phyloP scores from a whole-genome alignment of 2,797 vertebrate genomes.

The Squalus acanthias region DNA sequence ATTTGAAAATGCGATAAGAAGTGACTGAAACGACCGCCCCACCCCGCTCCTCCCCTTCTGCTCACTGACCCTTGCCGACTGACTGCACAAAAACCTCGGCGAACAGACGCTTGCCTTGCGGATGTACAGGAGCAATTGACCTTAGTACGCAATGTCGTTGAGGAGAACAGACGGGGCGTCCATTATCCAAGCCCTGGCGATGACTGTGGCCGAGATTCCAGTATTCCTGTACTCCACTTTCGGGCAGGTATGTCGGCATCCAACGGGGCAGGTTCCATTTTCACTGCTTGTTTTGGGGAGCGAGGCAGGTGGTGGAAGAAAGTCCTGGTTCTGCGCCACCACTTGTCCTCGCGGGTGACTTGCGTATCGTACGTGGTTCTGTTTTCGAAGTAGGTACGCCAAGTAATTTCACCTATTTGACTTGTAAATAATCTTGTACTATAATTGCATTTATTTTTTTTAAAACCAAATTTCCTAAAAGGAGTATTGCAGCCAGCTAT shows the following conservation, averaged over 20 bases:
- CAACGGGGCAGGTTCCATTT: neutral
- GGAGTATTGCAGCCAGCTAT: neutral
- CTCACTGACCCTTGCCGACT: neutral
- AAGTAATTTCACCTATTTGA: neutral
- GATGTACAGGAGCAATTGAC: constrained; percentile 46
- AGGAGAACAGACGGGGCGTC: constrained; percentile 79
- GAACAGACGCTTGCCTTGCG: constrained; percentile 7
- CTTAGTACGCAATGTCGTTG: constrained; percentile 67
- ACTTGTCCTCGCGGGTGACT: neutral
- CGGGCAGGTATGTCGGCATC: constrained; percentile 78
- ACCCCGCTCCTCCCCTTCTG: neutral
- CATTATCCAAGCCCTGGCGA: constrained; percentile 90
- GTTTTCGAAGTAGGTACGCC: constrained; percentile 26
- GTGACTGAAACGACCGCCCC: neutral
- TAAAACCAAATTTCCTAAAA: neutral
- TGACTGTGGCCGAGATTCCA: constrained; percentile 96
- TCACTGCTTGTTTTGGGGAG: neutral
- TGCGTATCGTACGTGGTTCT: neutral
- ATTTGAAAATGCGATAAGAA: constrained; percentile 2
- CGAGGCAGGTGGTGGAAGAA: neutral
- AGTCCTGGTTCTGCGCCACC: neutral
- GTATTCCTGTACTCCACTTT: constrained; percentile 95
- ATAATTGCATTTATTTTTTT: neutral
- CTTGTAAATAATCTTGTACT: neutral
- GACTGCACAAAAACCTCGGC: neutral